These are phyloP conservation scores for Argopecten irradians DNA, from an alignment of 1,140 invertebrate species.

Conservation along the genomic window DNA sequence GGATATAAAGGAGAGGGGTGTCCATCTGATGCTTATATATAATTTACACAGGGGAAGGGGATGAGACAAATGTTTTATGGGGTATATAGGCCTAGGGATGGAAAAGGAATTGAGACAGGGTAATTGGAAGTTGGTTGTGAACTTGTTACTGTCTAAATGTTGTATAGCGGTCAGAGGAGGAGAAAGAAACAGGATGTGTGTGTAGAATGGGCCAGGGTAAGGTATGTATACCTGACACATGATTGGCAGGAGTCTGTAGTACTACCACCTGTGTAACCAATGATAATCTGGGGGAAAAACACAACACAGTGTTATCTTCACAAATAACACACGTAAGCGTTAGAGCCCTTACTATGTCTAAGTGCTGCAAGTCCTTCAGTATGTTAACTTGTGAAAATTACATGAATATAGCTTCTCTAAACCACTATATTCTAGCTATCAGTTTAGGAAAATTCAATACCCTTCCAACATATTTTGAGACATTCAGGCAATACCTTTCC, in stretches of 20 bases:
- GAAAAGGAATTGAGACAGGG: too few relatives aligned
- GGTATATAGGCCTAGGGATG: too few relatives aligned
- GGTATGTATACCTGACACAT: not conserved
- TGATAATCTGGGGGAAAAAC: not conserved
- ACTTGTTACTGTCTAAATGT: too few relatives aligned
- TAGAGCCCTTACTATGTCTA: too few relatives aligned
- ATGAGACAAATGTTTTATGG: too few relatives aligned
- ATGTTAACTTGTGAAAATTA: not conserved
- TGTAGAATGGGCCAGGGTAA: not conserved
- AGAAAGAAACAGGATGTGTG: not conserved
- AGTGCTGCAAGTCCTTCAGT: not conserved
- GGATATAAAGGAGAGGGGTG: too few relatives aligned
- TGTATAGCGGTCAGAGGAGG: too few relatives aligned
- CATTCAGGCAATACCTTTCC: not conserved
- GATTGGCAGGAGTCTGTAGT: conserved; percentile 14
- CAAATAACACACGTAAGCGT: too few relatives aligned
- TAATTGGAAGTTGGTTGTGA: too few relatives aligned
- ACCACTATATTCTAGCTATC: not conserved
- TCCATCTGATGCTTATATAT: too few relatives aligned
- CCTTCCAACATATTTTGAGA: not conserved
- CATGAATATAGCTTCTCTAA: not conserved
- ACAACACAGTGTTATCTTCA: not conserved
- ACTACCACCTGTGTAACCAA: not conserved
- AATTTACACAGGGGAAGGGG: too few relatives aligned
- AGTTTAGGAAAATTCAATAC: not conserved